These are phyloP conservation scores for Zoanthus gigantus DNA, from an alignment of 92 coral and sea anemone genomes.

Conservation along the genomic window DNA sequence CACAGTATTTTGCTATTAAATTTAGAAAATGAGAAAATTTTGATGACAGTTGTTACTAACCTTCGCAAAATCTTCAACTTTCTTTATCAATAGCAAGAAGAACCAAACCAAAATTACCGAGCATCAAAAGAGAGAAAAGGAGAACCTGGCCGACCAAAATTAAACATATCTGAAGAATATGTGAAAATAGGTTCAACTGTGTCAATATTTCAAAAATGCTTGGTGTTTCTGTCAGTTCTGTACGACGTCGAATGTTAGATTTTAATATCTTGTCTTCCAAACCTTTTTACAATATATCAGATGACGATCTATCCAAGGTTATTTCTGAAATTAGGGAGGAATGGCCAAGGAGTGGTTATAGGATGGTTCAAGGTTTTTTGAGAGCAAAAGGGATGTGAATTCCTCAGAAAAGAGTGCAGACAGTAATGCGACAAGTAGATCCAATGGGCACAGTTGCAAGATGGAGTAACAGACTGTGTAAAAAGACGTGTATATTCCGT, in stretches of 20 bases:
- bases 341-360: constrained; percentile 55
- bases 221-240: constrained; percentile 55
- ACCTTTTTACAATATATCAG: constrained; percentile 58
- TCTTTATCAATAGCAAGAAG: neutral
- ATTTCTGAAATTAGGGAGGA: constrained; percentile 43
- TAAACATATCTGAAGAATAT: constrained; percentile 55
- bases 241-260: constrained; percentile 62
- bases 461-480: constrained; percentile 58
- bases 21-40: neutral
- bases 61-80: neutral
- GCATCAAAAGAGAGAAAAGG: neutral
- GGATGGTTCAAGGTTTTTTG: constrained; percentile 64
- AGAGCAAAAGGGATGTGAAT: constrained; percentile 45
- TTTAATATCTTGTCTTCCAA: constrained; percentile 49
- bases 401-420: constrained; percentile 47
- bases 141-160: constrained; percentile 42
- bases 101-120: neutral
- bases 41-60: neutral
- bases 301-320: constrained; percentile 51
- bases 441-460: constrained; percentile 55
- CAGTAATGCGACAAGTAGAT: constrained; percentile 50
- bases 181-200: constrained; percentile 53
- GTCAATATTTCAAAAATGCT: constrained; percentile 58
- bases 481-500: constrained; percentile 66
- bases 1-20: neutral